Percentiles rank a stretch among this genome's conserved stretches.
These are phyloP conservation scores for Polypedilum vanderplanki DNA, from an alignment of 1,140 invertebrate genomes.

Conservation along the genomic window DNA sequence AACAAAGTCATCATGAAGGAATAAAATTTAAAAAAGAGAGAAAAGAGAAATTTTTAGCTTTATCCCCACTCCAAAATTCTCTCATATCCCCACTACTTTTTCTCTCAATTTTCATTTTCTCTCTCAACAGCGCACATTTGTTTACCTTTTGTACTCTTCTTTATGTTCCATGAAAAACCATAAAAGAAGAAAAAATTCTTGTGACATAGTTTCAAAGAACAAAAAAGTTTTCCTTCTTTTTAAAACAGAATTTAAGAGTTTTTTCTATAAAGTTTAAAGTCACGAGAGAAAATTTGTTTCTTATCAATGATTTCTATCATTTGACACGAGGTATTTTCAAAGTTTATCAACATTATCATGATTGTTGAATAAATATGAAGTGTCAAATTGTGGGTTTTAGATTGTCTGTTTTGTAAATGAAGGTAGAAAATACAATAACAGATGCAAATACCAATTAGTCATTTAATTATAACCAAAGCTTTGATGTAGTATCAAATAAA, in stretches of 20 bases:
- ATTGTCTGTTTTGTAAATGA: no score
- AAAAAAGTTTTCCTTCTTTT: background rate
- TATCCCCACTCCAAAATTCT: background rate
- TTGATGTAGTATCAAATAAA: background rate
- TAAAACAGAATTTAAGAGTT: background rate
- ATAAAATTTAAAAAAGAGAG: no score
- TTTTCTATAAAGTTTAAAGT: background rate
- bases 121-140: background rate
- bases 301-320: no score
- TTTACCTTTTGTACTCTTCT: background rate
- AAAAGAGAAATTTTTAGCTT: background rate
- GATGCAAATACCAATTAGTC: no score
- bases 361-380: no score
- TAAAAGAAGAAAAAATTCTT: background rate
- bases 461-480: no score
- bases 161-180: background rate
- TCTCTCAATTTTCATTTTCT: background rate
- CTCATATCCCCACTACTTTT: background rate
- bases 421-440: no score
- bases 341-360: no score
- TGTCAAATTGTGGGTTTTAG: no score
- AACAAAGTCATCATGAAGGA: no score
- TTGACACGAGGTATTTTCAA: no score
- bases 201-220: conserved; percentile 5
- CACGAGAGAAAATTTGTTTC: no score